These are phyloP conservation scores for Drosophila simulans DNA, from an alignment of 1,140 invertebrate species.

Conservation along the genomic window DNA sequence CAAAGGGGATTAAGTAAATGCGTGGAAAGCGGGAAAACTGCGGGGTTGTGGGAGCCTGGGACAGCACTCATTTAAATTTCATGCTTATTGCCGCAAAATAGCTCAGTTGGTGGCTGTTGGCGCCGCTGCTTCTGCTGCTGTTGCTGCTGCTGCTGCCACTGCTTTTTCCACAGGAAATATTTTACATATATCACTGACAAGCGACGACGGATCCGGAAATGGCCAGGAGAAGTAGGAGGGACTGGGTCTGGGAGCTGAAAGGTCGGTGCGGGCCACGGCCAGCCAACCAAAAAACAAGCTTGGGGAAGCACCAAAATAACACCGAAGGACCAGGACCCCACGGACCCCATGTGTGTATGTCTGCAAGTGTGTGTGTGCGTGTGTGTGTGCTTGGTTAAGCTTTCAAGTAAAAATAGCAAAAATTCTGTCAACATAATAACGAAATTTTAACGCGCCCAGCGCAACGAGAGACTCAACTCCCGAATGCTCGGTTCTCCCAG, in stretches of 20 bases:
- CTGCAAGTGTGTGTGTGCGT: background rate
- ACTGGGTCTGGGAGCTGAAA: background rate
- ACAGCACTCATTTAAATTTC: constrained; percentile 79
- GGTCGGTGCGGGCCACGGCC: constrained; percentile 37
- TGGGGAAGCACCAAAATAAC: constrained; percentile 79
- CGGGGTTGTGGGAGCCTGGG: constrained; percentile 23
- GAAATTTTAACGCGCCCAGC: constrained; percentile 80
- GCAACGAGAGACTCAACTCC: constrained; percentile 40
- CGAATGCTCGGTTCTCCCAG: constrained; percentile 15
- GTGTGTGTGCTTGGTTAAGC: constrained; percentile 70
- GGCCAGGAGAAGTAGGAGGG: constrained; percentile 15
- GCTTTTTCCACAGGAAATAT: constrained; percentile 45
- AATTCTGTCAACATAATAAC: constrained; percentile 82
- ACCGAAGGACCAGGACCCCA: constrained; percentile 66
- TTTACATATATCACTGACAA: constrained; percentile 73
- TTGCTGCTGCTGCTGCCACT: constrained; percentile 21
- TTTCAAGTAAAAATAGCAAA: constrained; percentile 83
- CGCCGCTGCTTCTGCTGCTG: constrained; percentile 5
- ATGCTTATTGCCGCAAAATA: constrained; percentile 83
- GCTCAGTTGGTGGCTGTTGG: constrained; percentile 63
- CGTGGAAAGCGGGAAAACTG: constrained; percentile 13
- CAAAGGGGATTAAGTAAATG: constrained; percentile 49
- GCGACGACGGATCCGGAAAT: constrained; percentile 67
- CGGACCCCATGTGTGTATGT: constrained; percentile 32
- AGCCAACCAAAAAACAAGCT: constrained; percentile 83